phyloP scores from a whole-genome alignment of 2,113 vertebrate genomes.

The Hystrix cristata region DNA sequence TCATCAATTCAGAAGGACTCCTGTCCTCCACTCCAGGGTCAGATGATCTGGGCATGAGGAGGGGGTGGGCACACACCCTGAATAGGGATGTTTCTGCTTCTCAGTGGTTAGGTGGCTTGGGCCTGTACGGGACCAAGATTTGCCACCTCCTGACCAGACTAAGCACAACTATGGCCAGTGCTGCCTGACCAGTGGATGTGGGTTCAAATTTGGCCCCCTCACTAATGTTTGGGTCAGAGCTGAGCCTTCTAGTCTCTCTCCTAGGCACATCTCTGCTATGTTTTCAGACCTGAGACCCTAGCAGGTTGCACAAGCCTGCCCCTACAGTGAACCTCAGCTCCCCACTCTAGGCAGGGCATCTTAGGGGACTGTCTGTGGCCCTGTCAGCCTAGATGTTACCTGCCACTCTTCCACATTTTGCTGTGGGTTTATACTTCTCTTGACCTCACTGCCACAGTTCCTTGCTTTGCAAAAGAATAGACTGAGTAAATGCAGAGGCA shows the following conservation, averaged over 20 bases:
- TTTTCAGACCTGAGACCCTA: background rate
- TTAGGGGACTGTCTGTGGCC: background rate
- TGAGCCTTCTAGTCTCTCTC: background rate
- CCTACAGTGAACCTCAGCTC: background rate
- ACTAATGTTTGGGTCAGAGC: background rate
- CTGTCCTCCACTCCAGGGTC: rapidly evolving
- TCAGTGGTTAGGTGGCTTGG: background rate
- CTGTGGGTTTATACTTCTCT: background rate
- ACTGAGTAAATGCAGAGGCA: background rate
- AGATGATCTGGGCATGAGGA: background rate
- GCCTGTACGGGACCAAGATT: background rate
- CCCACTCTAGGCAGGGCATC: background rate
- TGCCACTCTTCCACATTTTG: background rate
- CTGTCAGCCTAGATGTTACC: background rate
- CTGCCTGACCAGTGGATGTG: rapidly evolving
- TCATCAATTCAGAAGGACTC: background rate
- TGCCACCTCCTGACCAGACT: background rate
- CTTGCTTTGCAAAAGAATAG: background rate
- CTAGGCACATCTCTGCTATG: background rate
- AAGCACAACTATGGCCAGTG: rapidly evolving
- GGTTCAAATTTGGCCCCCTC: background rate
- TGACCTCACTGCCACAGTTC: background rate
- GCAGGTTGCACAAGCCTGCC: background rate
- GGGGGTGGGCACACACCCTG: background rate
- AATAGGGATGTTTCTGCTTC: background rate